These are phyloP conservation scores for Microcebus ravelobensis DNA, from an alignment of 2,113 vertebrate genomes.

Conservation along the genomic window DNA sequence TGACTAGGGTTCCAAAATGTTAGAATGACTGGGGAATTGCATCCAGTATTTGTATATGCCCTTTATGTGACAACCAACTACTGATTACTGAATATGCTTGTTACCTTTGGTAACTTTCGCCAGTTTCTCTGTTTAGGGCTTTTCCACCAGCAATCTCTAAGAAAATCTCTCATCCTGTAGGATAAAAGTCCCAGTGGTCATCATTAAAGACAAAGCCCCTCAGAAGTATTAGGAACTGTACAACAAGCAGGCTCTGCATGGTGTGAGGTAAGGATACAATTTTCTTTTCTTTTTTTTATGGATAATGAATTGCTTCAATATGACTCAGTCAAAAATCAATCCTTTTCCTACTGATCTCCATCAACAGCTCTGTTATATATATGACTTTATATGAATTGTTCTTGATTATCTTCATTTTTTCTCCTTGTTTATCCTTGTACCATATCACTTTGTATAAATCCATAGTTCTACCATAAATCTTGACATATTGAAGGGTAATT, in stretches of 20 bases:
- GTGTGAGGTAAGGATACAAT: background rate
- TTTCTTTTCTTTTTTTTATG: background rate
- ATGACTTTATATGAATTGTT: background rate
- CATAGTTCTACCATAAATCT: background rate
- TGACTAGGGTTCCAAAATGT: conserved; percentile 47
- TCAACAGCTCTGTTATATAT: background rate
- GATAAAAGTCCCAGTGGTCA: background rate
- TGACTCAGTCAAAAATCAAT: background rate
- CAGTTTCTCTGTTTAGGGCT: background rate
- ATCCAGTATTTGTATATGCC: background rate
- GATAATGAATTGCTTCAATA: background rate
- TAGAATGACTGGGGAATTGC: background rate
- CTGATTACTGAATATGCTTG: conserved; percentile 15
- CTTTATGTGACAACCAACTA: background rate
- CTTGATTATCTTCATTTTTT: background rate
- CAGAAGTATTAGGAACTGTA: background rate
- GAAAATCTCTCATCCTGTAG: background rate
- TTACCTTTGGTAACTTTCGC: background rate
- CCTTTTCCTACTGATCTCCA: background rate
- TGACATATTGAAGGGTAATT: background rate
- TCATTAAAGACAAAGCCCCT: background rate
- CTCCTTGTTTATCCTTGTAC: background rate
- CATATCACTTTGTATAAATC: background rate
- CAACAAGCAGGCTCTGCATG: background rate
- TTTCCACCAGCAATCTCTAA: background rate